These are phyloP conservation scores for Harpagoxenus sublaevis DNA, from an alignment of 2,888 invertebrate genomes.

Conservation along the genomic window DNA sequence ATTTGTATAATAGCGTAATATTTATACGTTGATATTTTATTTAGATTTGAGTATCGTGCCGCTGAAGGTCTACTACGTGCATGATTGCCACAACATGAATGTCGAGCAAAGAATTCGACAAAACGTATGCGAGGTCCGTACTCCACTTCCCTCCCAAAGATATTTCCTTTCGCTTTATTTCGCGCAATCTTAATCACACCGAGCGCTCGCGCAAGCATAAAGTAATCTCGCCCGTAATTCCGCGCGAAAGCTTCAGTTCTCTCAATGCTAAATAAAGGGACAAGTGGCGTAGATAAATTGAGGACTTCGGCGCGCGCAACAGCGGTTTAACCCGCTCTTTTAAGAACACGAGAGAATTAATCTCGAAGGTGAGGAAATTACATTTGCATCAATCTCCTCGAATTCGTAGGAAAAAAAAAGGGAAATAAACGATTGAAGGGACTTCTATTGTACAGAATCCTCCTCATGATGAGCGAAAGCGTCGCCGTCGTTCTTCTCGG, in stretches of 20 bases:
- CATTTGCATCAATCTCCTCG: conserved; percentile 13
- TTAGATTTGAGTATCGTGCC: conserved; percentile 2
- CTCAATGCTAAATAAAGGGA: conserved; percentile 22
- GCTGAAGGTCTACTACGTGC: too few relatives aligned
- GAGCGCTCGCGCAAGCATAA: not conserved
- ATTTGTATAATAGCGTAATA: not conserved
- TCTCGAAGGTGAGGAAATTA: conserved; percentile 13
- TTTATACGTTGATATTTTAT: not conserved
- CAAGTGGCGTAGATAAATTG: conserved; percentile 15
- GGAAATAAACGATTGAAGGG: not conserved
- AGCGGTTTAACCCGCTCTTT: conserved; percentile 20
- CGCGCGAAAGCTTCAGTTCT: not conserved
- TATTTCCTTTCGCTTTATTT: conserved; percentile 13
- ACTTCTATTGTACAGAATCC: too few relatives aligned
- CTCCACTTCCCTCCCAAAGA: not conserved
- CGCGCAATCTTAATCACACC: conserved; percentile 1
- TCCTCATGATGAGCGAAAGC: too few relatives aligned
- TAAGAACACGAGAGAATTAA: conserved; percentile 25
- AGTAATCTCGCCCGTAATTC: conserved; percentile 12
- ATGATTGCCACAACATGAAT: not conserved
- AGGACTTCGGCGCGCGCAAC: not conserved
- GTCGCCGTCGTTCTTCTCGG: too few relatives aligned
- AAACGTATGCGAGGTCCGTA: not conserved
- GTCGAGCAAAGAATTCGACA: not conserved
- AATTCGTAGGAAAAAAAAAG: not conserved